These are phyloP conservation scores for Myiothlypis coronata DNA, from an alignment of 2,797 vertebrate genomes.

Conservation along the genomic window DNA sequence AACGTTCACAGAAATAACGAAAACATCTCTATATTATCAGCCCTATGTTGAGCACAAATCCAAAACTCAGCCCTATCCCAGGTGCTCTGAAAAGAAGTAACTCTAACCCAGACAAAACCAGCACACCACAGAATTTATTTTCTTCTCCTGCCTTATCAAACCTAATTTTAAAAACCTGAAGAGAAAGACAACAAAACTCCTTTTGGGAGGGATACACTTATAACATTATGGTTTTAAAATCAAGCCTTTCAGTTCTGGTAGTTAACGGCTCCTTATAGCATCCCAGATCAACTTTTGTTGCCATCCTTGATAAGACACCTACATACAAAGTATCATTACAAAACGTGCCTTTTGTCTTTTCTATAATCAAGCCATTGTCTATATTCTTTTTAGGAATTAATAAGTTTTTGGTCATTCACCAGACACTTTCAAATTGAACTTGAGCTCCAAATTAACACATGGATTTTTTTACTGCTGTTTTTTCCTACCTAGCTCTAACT, in stretches of 20 bases:
- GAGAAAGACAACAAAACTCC: not conserved
- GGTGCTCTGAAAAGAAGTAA: not conserved
- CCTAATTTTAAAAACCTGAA: not conserved
- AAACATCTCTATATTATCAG: not conserved
- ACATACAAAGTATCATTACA: not conserved
- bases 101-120: not conserved
- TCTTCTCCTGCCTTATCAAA: not conserved
- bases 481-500: conserved; percentile 4
- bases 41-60: not conserved
- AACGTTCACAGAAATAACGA: not conserved
- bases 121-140: not conserved
- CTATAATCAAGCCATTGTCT: not conserved
- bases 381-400: conserved; percentile 36
- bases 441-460: not conserved
- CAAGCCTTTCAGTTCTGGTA: not conserved
- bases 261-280: not conserved
- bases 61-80: not conserved
- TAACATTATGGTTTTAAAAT: not conserved
- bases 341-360: not conserved
- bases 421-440: not conserved
- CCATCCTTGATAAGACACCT: not conserved
- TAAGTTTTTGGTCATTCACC: not conserved
- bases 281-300: not conserved
- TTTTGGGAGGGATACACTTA: not conserved
- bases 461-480: not conserved